phyloP scores from a whole-genome alignment of 2,113 vertebrate species.

The Hydrochoerus hydrochaeris region DNA sequence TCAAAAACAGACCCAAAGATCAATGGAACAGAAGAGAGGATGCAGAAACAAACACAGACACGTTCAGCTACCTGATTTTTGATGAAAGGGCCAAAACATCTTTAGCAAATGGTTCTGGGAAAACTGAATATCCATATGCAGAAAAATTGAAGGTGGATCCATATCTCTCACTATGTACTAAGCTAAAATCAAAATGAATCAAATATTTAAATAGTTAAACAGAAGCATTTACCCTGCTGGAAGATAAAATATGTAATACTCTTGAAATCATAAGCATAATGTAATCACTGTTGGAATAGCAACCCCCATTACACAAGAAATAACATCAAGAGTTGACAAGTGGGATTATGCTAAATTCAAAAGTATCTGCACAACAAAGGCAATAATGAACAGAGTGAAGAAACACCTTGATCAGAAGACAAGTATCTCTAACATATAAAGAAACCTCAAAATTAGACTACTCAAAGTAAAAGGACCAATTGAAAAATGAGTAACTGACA shows the following conservation, averaged over 20 bases:
- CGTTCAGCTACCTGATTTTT: not conserved
- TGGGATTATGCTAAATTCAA: not conserved
- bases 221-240: not conserved
- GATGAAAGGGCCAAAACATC: not conserved
- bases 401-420: not conserved
- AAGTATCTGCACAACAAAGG: not conserved
- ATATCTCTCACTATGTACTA: not conserved
- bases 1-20: not conserved
- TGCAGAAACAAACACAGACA: not conserved
- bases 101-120: not conserved
- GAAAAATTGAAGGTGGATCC: not conserved
- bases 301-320: not conserved
- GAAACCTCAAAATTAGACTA: not conserved
- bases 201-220: not conserved
- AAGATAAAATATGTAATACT: not conserved
- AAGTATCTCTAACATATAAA: not conserved
- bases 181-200: not conserved
- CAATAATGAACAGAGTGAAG: not conserved
- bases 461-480: not conserved
- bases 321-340: not conserved
- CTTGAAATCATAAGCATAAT: not conserved
- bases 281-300: not conserved
- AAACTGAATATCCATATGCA: too few relatives aligned
- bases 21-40: not conserved
- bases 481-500: not conserved